A percentile compares a stretch with the other conserved stretches of the same genome.
These are phyloP conservation scores for Megalops atlanticus DNA, from an alignment of 2,113 vertebrate genomes.

Conservation along the genomic window DNA sequence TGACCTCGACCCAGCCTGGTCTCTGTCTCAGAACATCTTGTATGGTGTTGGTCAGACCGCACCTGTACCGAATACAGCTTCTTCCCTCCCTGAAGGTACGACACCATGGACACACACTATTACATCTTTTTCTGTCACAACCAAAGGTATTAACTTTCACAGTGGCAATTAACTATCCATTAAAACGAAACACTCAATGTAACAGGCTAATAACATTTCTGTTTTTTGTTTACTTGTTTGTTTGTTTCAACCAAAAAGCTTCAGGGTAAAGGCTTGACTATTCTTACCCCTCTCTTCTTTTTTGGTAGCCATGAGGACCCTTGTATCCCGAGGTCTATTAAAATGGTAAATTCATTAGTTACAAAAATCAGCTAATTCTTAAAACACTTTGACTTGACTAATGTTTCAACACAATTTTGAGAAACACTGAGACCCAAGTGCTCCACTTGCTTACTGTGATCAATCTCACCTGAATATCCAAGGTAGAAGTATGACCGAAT, in stretches of 20 bases:
- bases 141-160: too few species aligned
- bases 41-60: slow-evolving; percentile 75
- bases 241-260: not conserved
- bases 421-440: too few species aligned
- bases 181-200: not conserved
- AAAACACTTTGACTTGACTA: not conserved
- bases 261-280: too few species aligned
- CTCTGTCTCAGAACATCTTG: slow-evolving; percentile 78
- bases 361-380: not conserved
- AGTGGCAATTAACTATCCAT: too few species aligned
- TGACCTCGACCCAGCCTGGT: slow-evolving; percentile 85
- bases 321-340: slow-evolving; percentile 62
- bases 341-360: slow-evolving; percentile 4
- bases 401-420: too few species aligned
- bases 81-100: slow-evolving; percentile 71
- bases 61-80: slow-evolving; percentile 78
- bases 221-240: not conserved
- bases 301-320: slow-evolving; percentile 52
- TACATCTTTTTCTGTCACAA: not conserved
- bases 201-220: not conserved
- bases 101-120: slow-evolving; percentile 9
- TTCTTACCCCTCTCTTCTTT: slow-evolving; percentile 64
- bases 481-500: too few species aligned
- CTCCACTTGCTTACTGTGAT: too few species aligned
- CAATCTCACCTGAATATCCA: too few species aligned